These are phyloP conservation scores for Ochlodes sylvanus DNA, from an alignment of 2,888 invertebrate genomes.

Conservation along the genomic window DNA sequence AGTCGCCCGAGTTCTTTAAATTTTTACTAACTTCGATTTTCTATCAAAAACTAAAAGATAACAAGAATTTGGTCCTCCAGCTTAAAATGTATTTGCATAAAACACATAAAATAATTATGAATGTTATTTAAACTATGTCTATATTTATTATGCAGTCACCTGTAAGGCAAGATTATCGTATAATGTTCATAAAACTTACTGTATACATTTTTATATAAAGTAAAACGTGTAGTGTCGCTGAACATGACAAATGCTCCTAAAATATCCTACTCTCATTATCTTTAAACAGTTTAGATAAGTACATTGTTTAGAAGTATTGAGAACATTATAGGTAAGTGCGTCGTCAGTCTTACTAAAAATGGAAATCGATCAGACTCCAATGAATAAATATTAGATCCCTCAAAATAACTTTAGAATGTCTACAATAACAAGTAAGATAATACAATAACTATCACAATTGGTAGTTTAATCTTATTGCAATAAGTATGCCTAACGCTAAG, in stretches of 20 bases:
- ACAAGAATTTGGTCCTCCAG: constrained; percentile 48
- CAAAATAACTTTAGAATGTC: constrained; percentile 39
- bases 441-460: constrained; percentile 61
- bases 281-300: constrained; percentile 61
- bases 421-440: constrained; percentile 44
- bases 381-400: constrained; percentile 43
- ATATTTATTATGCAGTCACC: background rate
- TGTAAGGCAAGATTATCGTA: constrained; percentile 19
- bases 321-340: constrained; percentile 59
- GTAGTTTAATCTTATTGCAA: constrained; percentile 63
- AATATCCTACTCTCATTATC: constrained; percentile 31
- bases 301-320: constrained; percentile 61
- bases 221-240: constrained; percentile 16
- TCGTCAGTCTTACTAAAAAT: constrained; percentile 71
- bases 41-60: constrained; percentile 24
- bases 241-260: constrained; percentile 26
- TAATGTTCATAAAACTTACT: constrained; percentile 38
- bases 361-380: constrained; percentile 50
- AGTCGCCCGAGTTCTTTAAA: no score
- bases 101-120: constrained; percentile 35
- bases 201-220: constrained; percentile 33
- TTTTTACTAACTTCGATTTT: no score
- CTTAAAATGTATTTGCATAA: constrained; percentile 11
- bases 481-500: constrained; percentile 57
- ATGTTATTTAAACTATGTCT: background rate